Evolutionary conservation across 2,888 invertebrate genomes (phyloP), one percentile per base, ranked within the genome.

Genomic region (Pseudococcus longispinus): DNA sequence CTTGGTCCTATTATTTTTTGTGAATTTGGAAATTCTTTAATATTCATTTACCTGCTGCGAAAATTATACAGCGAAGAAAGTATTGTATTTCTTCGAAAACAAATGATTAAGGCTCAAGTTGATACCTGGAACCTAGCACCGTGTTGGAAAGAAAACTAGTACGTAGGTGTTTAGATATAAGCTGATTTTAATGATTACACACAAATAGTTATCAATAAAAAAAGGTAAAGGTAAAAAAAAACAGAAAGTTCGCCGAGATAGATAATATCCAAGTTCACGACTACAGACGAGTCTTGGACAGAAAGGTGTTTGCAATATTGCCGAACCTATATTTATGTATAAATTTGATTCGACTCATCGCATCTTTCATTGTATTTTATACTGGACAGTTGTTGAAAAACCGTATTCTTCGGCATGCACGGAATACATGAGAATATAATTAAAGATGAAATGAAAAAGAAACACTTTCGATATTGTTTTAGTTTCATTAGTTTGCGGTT

Each of bases 391-490:
- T 13, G 11, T 80, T 32, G 18, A 15, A 60, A 60, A 18, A 74
- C 32, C 8, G 32, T 74, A 42, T 29, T 42, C 42, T 80, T 80
- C 42, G 42, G 15, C 23, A 80, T 80, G 77, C 77, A 20, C 29
- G 77, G 18, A 42, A 80, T 80, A 80, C 77, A 80, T 80, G 32
- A 80, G 42, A 80, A 80, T 18, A 80, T 42, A 80, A 80, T 80
- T 42, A 29, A 42, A 80, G 29, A 80, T 42, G 77, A 80, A 42
- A 80, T 80, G 42, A 80, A 77, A 77, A 32, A 77, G 77, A 37
- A 80, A 80, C 77, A 80, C 77, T 80, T 80, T 80, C 77, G 77
- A 80, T 80, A 80, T 80, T 42, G 77, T 80, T 80, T 80, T 80
- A 42, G 77, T 80, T 80, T 80, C 42, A 80, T 80, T 80, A 80